phyloP scores from a whole-genome alignment of 2,113 vertebrate genomes.

The Etheostoma cragini region DNA sequence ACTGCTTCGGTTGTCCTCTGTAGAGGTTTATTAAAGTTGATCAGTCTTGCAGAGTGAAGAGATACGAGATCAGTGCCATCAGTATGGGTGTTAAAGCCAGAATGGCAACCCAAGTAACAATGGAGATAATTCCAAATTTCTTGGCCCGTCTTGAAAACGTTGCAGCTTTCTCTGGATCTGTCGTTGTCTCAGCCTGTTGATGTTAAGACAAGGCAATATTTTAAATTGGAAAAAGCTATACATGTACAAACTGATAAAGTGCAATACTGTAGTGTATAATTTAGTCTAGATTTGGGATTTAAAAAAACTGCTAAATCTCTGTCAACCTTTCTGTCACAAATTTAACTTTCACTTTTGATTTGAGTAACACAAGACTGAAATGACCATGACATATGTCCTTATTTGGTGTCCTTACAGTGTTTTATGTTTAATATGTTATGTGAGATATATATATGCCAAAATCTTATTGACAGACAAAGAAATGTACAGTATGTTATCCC shows the following conservation, averaged over 20 bases:
- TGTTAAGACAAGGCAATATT: background rate
- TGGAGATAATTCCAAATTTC: slow-evolving; percentile 76
- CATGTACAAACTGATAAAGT: too few relatives aligned
- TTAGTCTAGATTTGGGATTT: background rate
- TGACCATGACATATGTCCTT: background rate
- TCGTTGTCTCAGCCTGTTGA: slow-evolving; percentile 45
- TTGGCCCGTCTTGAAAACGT: slow-evolving; percentile 59
- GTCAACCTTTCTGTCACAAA: background rate
- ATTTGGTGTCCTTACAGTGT: background rate
- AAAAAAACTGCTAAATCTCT: background rate
- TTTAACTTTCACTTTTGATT: background rate
- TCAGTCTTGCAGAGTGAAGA: slow-evolving; percentile 83
- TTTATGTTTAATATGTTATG: too few relatives aligned
- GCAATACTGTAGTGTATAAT: background rate
- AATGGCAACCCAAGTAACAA: slow-evolving; percentile 71
- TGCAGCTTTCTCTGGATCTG: rapidly evolving
- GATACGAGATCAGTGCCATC: slow-evolving; percentile 82
- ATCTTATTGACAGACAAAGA: background rate
- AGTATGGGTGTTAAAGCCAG: slow-evolving; percentile 71
- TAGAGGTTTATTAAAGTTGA: background rate
- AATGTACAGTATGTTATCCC: background rate
- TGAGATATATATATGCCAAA: background rate
- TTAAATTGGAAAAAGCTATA: background rate
- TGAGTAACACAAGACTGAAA: background rate
- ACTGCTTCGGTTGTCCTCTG: rapidly evolving